Evolutionary conservation across 2,888 invertebrate species (phyloP).

Genomic region (Seira musarum): DNA sequence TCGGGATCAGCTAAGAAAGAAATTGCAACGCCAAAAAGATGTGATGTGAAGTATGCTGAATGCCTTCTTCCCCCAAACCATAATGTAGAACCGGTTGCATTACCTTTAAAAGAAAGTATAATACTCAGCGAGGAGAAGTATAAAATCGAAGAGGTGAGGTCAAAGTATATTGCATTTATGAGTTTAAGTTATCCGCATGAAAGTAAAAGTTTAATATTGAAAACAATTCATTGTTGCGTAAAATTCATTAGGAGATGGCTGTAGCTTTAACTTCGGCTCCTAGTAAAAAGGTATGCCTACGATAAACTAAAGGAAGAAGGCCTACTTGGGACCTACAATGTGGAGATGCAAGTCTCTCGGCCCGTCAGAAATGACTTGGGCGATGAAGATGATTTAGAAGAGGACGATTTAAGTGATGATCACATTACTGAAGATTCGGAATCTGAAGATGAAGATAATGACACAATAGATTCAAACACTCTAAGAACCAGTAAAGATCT

Average conservation of each 20-base stretch:
- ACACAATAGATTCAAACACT: not conserved
- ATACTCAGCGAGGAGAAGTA: slow-evolving; percentile 32
- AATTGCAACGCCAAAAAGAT: not conserved
- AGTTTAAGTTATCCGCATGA: not conserved
- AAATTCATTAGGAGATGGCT: not conserved
- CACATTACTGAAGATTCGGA: slow-evolving; percentile 30
- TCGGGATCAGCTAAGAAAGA: not conserved
- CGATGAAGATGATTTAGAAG: slow-evolving; percentile 22
- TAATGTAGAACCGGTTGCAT: not conserved
- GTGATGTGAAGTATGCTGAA: too few relatives aligned
- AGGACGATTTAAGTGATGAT: slow-evolving; percentile 27
- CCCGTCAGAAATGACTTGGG: slow-evolving; percentile 8
- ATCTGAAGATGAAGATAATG: slow-evolving; percentile 12
- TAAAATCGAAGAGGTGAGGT: slow-evolving; percentile 24
- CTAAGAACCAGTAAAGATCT: slow-evolving; percentile 17
- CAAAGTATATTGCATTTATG: not conserved
- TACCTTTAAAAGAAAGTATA: slow-evolving; percentile 32
- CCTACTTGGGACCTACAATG: not conserved
- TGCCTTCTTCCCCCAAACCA: slow-evolving; percentile 5
- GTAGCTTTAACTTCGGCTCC: slow-evolving; percentile 6
- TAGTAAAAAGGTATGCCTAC: slow-evolving; percentile 26
- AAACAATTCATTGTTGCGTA: not conserved
- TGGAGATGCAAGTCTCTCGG: slow-evolving; percentile 28
- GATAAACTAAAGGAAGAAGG: slow-evolving; percentile 28
- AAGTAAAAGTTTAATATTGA: too few relatives aligned